Evolutionary conservation across 2,113 vertebrate species (phyloP).

Genomic region (Serinus canaria): DNA sequence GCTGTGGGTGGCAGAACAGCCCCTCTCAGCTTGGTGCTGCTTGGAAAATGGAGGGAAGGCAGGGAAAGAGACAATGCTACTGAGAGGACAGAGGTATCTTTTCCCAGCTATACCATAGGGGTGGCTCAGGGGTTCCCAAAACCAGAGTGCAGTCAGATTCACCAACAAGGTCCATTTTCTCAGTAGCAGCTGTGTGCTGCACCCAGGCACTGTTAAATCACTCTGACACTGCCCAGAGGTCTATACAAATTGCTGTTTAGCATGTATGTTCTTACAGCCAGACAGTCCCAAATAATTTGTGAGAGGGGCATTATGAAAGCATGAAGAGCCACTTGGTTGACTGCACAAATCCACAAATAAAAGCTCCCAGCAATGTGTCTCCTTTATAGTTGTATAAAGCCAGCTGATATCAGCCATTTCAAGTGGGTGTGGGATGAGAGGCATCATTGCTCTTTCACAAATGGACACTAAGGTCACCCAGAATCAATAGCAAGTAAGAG

Average conservation of each 20-base stretch:
- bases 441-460: background rate
- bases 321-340: background rate
- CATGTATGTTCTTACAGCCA: background rate
- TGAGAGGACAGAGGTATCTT: background rate
- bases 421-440: background rate
- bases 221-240: background rate
- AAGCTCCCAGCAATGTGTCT: background rate
- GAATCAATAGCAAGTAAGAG: background rate
- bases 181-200: background rate
- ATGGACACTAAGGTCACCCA: background rate
- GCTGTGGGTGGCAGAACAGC: background rate
- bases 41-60: background rate
- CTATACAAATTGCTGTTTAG: background rate
- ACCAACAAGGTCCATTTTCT: background rate
- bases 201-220: background rate
- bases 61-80: background rate
- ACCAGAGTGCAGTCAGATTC: background rate
- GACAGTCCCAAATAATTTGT: background rate
- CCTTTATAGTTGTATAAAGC: background rate
- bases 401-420: background rate
- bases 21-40: background rate
- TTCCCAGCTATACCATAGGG: background rate
- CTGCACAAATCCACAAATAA: background rate
- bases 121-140: background rate
- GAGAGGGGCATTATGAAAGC: background rate